These are phyloP conservation scores for Gambusia holbrooki DNA, from an alignment of 2,113 vertebrate species.

Conservation along the genomic window DNA sequence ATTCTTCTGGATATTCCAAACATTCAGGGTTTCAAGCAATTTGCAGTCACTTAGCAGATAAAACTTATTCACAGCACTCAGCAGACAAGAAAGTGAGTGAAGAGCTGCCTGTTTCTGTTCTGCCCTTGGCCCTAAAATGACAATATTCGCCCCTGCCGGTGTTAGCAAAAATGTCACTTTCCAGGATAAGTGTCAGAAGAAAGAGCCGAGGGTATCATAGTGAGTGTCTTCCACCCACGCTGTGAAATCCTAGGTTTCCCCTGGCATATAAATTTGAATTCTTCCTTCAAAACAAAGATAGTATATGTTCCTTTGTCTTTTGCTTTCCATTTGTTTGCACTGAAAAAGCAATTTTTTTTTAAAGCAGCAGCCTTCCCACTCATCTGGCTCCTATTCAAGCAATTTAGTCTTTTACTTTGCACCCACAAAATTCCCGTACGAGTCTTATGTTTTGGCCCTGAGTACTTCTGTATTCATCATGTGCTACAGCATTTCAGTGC, in stretches of 20 bases:
- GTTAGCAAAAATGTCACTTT: neutral
- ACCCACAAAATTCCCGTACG: slow-evolving; percentile 37
- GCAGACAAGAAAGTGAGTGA: too few relatives aligned
- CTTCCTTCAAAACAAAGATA: slow-evolving; percentile 21
- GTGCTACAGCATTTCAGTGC: slow-evolving; percentile 48
- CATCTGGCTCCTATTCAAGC: slow-evolving; percentile 21
- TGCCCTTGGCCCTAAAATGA: neutral
- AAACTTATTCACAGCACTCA: too few relatives aligned
- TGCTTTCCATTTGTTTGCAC: slow-evolving; percentile 32
- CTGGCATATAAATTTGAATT: slow-evolving; percentile 31
- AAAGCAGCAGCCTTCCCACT: slow-evolving; percentile 13
- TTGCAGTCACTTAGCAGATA: too few relatives aligned
- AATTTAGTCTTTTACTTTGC: slow-evolving; percentile 42
- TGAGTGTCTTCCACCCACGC: slow-evolving; percentile 18
- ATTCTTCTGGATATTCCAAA: neutral
- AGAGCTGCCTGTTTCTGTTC: neutral
- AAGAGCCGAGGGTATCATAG: neutral
- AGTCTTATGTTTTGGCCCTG: slow-evolving; percentile 40
- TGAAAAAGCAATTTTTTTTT: slow-evolving; percentile 9
- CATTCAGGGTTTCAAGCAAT: neutral
- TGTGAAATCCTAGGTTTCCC: slow-evolving; percentile 40
- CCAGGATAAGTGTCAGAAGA: neutral
- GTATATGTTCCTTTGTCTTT: slow-evolving; percentile 25
- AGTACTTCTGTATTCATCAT: slow-evolving; percentile 18
- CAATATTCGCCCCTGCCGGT: neutral